These are phyloP conservation scores for Anolis carolinensis DNA, from an alignment of 2,113 vertebrate genomes.

Conservation along the genomic window DNA sequence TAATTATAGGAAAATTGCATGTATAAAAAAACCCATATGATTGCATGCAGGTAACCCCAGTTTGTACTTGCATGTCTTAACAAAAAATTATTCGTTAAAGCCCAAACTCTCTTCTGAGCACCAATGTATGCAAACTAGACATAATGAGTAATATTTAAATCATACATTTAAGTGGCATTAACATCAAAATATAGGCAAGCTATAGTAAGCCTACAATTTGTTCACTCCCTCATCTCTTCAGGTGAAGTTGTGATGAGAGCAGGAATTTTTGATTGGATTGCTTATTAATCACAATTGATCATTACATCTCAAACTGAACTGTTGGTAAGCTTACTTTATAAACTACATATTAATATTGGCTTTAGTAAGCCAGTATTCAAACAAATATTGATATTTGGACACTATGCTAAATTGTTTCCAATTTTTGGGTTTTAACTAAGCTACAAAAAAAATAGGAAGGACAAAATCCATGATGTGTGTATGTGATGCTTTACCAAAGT, in stretches of 20 bases:
- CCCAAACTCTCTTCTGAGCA: background rate
- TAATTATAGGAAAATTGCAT: background rate
- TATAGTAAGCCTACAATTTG: background rate
- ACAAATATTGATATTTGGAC: background rate
- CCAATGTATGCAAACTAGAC: background rate
- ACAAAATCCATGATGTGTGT: too few species aligned
- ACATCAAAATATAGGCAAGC: background rate
- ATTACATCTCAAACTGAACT: background rate
- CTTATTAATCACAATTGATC: background rate
- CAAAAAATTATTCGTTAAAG: too few species aligned
- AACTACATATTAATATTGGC: background rate
- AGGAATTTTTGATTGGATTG: background rate
- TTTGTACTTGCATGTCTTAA: background rate
- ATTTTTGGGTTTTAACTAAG: background rate
- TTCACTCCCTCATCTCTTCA: background rate
- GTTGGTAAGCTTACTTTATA: background rate
- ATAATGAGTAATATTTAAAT: background rate
- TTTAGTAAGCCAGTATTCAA: background rate
- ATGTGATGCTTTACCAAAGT: background rate
- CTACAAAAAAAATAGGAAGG: too few species aligned
- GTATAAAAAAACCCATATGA: background rate
- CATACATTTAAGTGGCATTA: rapidly evolving
- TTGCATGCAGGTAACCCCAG: background rate
- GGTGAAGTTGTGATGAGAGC: background rate
- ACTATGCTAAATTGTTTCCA: too few species aligned